Evolutionary conservation across 2,113 vertebrate species (phyloP).

Genomic region (Odontesthes bonariensis): DNA sequence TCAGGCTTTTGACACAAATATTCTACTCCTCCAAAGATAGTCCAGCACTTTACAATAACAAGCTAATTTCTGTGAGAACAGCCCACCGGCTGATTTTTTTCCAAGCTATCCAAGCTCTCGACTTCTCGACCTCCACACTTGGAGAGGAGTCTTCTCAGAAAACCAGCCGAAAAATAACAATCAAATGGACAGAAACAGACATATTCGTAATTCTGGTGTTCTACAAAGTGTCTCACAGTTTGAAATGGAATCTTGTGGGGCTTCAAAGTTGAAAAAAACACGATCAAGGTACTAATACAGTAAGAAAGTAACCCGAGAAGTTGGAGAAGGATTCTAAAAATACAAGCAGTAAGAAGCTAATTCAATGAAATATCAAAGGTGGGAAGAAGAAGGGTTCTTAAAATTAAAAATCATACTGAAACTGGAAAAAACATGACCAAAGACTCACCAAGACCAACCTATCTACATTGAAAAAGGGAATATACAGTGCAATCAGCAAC

Average conservation of each 20-base stretch:
- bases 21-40: constrained; percentile 15
- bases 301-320: neutral
- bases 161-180: constrained; percentile 7
- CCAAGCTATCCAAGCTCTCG: constrained; percentile 5
- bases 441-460: neutral
- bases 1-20: constrained; percentile 29
- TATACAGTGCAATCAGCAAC: neutral
- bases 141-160: neutral
- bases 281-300: neutral
- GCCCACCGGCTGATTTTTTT: constrained; percentile 13
- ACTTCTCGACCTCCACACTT: constrained; percentile 20
- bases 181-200: neutral
- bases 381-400: neutral
- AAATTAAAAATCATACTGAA: too few species aligned
- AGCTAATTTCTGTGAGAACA: constrained; percentile 15
- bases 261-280: constrained; percentile 20
- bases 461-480: neutral
- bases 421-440: neutral
- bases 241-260: neutral
- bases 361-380: neutral
- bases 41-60: constrained; percentile 7
- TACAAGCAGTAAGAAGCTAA: too few species aligned
- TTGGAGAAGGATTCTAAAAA: too few species aligned
- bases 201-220: neutral
- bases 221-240: constrained; percentile 2